These are phyloP conservation scores for Meriones unguiculatus DNA, from an alignment of 2,113 vertebrate genomes.

Conservation along the genomic window DNA sequence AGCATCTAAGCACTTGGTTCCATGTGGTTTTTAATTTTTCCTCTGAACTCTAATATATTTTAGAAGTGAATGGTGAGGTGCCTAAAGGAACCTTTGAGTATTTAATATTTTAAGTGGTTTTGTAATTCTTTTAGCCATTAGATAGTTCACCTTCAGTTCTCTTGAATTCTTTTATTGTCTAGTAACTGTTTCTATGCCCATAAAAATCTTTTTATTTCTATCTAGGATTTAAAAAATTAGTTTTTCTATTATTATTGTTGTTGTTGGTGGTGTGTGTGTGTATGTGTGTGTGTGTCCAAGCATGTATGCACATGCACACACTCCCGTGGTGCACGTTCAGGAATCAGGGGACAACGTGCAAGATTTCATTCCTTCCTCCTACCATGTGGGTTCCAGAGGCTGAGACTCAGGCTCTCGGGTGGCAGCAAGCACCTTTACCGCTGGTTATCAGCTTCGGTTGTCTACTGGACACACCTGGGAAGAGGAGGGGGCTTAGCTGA, in stretches of 20 bases:
- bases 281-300: neutral
- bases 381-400: neutral
- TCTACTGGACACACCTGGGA: neutral
- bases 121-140: neutral
- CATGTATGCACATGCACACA: neutral
- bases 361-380: neutral
- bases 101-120: neutral
- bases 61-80: neutral
- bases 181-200: neutral
- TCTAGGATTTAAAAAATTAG: neutral
- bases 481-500: neutral
- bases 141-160: neutral
- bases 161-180: constrained; percentile 41
- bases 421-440: neutral
- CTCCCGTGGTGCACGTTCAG: neutral
- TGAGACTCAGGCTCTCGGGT: neutral
- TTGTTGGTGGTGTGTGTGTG: neutral
- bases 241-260: neutral
- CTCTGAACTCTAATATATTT: neutral
- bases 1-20: constrained; percentile 1
- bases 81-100: neutral
- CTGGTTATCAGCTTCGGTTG: no score
- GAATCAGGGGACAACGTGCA: neutral
- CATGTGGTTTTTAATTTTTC: neutral
- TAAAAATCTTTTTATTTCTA: constrained; percentile 29